A percentile compares a stretch with the other conserved stretches of the same genome.
phyloP scores from a whole-genome alignment of 2,888 invertebrate species.

The Octonoba sinensis region DNA sequence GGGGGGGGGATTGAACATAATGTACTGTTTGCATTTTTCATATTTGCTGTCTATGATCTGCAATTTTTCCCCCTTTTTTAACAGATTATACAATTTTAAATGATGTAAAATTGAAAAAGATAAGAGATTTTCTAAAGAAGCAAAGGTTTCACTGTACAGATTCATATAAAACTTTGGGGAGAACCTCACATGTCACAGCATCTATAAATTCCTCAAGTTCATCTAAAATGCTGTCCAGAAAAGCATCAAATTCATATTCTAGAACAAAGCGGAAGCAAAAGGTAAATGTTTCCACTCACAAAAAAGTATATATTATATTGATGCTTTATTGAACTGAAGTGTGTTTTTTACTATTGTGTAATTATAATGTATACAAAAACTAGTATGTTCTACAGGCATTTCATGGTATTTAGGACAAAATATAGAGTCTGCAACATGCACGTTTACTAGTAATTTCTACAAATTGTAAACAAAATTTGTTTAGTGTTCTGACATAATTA shows the following conservation, averaged over 20 bases:
- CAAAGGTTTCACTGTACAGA: neutral
- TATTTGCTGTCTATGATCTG: too few species aligned
- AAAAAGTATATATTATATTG: neutral
- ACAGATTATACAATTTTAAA: constrained; percentile 59
- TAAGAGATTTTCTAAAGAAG: constrained; percentile 57
- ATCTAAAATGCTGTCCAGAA: constrained; percentile 26
- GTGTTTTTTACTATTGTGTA: too few species aligned
- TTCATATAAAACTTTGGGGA: neutral
- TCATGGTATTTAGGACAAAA: too few species aligned
- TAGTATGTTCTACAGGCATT: too few species aligned
- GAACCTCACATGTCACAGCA: neutral
- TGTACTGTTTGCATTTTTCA: too few species aligned
- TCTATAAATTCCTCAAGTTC: neutral
- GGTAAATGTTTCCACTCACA: constrained; percentile 5
- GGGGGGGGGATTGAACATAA: too few species aligned
- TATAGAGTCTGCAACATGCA: too few species aligned
- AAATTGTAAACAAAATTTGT: too few species aligned
- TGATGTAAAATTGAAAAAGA: constrained; percentile 57
- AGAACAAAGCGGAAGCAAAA: constrained; percentile 38
- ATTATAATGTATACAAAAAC: too few species aligned
- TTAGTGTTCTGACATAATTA: too few species aligned
- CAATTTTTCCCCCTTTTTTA: constrained; percentile 7
- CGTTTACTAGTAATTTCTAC: too few species aligned
- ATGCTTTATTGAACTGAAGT: neutral
- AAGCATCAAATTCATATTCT: constrained; percentile 9